Conservation (phyloP, 2,888 invertebrate species). For the Polydrusus pterygomalis region DNA sequence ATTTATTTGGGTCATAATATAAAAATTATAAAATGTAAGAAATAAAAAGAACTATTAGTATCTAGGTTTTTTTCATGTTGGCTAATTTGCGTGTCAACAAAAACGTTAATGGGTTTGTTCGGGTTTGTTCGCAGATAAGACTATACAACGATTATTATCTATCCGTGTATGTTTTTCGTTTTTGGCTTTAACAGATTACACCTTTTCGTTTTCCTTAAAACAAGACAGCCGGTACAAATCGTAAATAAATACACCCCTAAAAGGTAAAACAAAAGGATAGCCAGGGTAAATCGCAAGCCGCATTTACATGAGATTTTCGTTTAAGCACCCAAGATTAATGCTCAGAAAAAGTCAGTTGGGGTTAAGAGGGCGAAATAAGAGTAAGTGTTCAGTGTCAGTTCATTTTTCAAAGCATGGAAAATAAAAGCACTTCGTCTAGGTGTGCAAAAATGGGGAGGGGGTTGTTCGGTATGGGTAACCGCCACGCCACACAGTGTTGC, state of each 20-base stretch:
- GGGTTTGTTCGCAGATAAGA: too few relatives aligned
- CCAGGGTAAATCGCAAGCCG: slow-evolving; percentile 42
- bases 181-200: background rate
- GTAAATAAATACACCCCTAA: slow-evolving; percentile 33
- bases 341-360: slow-evolving; percentile 60
- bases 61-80: too few relatives aligned
- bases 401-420: slow-evolving; percentile 61
- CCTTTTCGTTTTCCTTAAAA: background rate
- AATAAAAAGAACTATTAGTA: too few relatives aligned
- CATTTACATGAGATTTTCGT: slow-evolving; percentile 60
- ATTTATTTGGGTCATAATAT: too few relatives aligned
- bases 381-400: slow-evolving; percentile 62
- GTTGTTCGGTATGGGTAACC: slow-evolving; percentile 36
- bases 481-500: background rate
- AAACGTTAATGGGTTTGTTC: too few relatives aligned
- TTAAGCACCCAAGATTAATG: slow-evolving; percentile 62
- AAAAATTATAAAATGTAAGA: too few relatives aligned
- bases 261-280: slow-evolving; percentile 48
- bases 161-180: too few relatives aligned
- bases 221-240: slow-evolving; percentile 33
- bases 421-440: slow-evolving; percentile 47
- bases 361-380: slow-evolving; percentile 63
- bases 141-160: too few relatives aligned
- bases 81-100: too few relatives aligned
- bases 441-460: slow-evolving; percentile 29